phyloP scores from a whole-genome alignment of 2,797 vertebrate genomes.

The Hipposideros larvatus region DNA sequence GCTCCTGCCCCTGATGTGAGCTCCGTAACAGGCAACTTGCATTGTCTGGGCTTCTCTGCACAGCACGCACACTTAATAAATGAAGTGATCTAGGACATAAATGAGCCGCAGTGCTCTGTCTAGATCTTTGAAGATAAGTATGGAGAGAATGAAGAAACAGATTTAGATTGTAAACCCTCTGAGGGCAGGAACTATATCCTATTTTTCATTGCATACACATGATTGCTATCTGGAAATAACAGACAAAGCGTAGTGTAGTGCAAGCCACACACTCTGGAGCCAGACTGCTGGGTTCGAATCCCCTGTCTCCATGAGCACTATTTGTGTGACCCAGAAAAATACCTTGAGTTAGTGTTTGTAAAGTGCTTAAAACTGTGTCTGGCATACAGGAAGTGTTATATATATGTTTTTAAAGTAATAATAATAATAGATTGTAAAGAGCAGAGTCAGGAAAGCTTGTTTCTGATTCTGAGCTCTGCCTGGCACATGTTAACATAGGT shows the following conservation, averaged over 20 bases:
- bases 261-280: neutral
- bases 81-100: neutral
- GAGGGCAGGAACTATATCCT: neutral
- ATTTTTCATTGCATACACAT: neutral
- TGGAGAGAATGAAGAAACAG: slow-evolving; percentile 21
- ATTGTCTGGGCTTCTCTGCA: too few relatives aligned
- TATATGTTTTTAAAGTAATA: neutral
- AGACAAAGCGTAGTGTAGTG: neutral
- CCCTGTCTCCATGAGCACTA: neutral
- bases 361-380: neutral
- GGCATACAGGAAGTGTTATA: neutral
- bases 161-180: neutral
- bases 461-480: neutral
- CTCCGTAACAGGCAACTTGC: neutral
- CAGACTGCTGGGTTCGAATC: neutral
- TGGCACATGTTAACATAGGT: neutral
- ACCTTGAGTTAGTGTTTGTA: neutral
- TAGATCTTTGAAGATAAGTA: neutral
- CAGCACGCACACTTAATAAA: neutral
- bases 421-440: slow-evolving; percentile 1
- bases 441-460: neutral
- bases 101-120: neutral
- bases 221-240: neutral
- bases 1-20: neutral
- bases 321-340: neutral